These are phyloP conservation scores for Thera britannica DNA, from an alignment of 2,888 invertebrate genomes.

Conservation along the genomic window DNA sequence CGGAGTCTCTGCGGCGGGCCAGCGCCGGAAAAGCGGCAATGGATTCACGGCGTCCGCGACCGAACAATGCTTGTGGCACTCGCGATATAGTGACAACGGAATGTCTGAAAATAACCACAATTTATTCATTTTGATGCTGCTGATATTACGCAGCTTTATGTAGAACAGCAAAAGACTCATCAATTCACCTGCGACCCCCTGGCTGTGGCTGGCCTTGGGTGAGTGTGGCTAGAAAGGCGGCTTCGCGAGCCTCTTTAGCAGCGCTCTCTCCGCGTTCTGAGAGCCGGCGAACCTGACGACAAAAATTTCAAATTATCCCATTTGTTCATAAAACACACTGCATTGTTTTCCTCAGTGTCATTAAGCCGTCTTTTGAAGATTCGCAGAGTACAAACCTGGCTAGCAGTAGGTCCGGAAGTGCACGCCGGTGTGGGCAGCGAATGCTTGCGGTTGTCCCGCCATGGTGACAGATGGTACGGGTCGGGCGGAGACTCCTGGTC, in stretches of 20 bases:
- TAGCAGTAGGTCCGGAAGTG: constrained; percentile 93
- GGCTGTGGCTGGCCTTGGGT: constrained; percentile 90
- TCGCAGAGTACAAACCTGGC: constrained; percentile 85
- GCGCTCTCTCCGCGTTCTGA: constrained; percentile 92
- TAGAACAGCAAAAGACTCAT: too few species aligned
- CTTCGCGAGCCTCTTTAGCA: constrained; percentile 91
- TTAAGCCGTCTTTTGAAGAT: background rate
- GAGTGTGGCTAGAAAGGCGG: constrained; percentile 92
- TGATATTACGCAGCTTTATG: too few species aligned
- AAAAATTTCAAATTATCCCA: background rate
- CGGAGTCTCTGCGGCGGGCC: constrained; percentile 75
- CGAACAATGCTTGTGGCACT: constrained; percentile 91
- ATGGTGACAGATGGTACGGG: constrained; percentile 92
- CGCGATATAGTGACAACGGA: constrained; percentile 94
- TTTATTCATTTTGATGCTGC: background rate
- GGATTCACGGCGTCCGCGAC: constrained; percentile 91
- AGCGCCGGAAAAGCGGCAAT: constrained; percentile 90
- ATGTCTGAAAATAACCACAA: constrained; percentile 81
- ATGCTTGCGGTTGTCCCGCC: constrained; percentile 92
- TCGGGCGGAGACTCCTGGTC: constrained; percentile 92
- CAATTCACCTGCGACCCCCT: constrained; percentile 86
- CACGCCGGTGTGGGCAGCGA: constrained; percentile 94
- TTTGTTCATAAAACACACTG: background rate
- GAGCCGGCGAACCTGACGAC: constrained; percentile 87
- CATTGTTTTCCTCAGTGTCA: too few species aligned